A percentile compares a stretch with the other conserved stretches of the same genome.
Conservation (phyloP, 2,113 vertebrate genomes). For the Burhinus oedicnemus region DNA sequence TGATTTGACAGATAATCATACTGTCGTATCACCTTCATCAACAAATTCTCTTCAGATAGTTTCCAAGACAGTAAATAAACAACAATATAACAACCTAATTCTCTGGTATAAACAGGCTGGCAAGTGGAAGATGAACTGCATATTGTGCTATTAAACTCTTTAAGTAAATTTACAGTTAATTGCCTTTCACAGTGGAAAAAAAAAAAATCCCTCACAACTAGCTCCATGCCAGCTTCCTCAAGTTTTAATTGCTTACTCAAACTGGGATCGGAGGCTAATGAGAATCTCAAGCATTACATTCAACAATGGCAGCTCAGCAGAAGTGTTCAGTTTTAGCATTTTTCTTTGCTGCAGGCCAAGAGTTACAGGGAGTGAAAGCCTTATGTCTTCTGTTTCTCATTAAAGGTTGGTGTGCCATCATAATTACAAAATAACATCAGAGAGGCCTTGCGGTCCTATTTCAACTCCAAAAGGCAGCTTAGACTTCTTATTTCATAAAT, state of each 20-base stretch:
- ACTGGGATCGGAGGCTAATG: background rate
- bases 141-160: constrained; percentile 14
- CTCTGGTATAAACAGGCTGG: background rate
- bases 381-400: background rate
- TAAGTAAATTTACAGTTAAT: constrained; percentile 31
- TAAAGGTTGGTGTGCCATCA: background rate
- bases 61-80: constrained; percentile 47
- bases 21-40: background rate
- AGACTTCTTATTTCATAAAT: background rate
- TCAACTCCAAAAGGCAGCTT: background rate
- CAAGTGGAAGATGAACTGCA: background rate
- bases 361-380: background rate
- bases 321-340: background rate
- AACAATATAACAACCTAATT: background rate
- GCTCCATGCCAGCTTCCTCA: background rate
- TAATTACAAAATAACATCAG: background rate
- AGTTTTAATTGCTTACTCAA: background rate
- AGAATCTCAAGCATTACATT: background rate
- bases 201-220: background rate
- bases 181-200: background rate
- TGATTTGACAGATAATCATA: constrained; percentile 35
- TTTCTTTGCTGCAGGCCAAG: constrained; percentile 2
- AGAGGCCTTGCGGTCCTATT: background rate
- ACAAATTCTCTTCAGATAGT: background rate
- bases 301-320: background rate